Base-by-base conservation (phyloP, 2,888 invertebrate genomes). In the Orchestes rusci region DNA sequence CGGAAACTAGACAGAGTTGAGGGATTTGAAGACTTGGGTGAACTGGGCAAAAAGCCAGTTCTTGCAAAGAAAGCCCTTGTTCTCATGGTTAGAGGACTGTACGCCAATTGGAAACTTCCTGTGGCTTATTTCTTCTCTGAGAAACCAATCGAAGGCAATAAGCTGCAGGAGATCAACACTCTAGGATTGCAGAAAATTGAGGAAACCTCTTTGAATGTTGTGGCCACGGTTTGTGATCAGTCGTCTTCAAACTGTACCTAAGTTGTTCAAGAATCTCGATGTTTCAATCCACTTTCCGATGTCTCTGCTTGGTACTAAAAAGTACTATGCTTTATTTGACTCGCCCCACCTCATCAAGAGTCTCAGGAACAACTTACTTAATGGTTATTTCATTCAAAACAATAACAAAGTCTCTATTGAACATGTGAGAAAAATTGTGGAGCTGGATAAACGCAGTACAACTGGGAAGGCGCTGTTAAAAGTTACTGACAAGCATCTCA, bases 151-250 rank as follows among this genome's bases (percentile, higher is more conserved):
- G 40, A 44, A 16, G 32, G 42, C 4, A 20, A 34, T 12, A 16
- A 16, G 15, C 18, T 56, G 12, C 12, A 40, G 27, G 7, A 38
- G 13, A 16, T 37, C 19, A 34, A 39, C 16, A 41, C 34, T 36
- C 31, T 37, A 18, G 39, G 31, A 33, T 23, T 53, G 13, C 39
- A 16, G 5, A 16, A 35, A 27, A 37, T 50, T 36, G 19, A 19
- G 10, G 33, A 44, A 32, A 41, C 43, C 10, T 37, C 39, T n/a
- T 36, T 57, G 5, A 37, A 45, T 28, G 36, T 38, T 7, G 15
- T 42, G 12, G 39, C 38, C 15, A 38, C 47, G 27, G 44, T 56
- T 1, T 55, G 56, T 35, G 53, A 56, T 33, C 56, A 56, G 46
- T 39, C 41, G 15, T 34, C 54, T 12, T 53, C 45, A 29, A 56